phyloP scores from a whole-genome alignment of 2,888 invertebrate genomes.

The Gryllus longicercus region DNA sequence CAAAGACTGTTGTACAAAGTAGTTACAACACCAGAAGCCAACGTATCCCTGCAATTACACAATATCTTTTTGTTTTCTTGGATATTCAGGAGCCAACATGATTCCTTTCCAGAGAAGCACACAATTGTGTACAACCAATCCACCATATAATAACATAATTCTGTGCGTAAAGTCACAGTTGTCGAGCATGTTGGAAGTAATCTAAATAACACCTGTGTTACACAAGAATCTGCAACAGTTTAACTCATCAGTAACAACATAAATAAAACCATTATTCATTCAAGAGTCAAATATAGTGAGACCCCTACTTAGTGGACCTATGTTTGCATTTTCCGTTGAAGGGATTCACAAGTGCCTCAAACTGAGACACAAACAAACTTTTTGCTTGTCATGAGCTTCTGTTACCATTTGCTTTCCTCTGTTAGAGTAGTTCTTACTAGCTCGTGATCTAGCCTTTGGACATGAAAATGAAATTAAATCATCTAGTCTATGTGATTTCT shows the following conservation, averaged over 20 bases:
- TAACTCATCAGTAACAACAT: neutral
- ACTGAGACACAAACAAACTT: too few species aligned
- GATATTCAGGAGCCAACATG: neutral
- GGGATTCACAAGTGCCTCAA: too few species aligned
- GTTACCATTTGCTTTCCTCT: too few species aligned
- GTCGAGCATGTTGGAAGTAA: neutral
- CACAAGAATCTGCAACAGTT: neutral
- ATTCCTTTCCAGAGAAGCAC: neutral
- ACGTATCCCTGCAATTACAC: neutral
- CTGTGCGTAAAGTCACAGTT: neutral
- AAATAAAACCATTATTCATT: neutral
- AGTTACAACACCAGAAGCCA: neutral
- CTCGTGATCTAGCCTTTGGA: too few species aligned
- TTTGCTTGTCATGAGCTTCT: too few species aligned
- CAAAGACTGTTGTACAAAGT: slow-evolving; percentile 17
- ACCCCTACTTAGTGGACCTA: too few species aligned
- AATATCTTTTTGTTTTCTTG: neutral
- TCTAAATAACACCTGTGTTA: neutral
- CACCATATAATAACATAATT: neutral
- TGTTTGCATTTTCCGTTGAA: too few species aligned
- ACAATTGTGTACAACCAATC: neutral
- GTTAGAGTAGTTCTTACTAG: too few species aligned
- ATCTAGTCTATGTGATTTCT: too few species aligned
- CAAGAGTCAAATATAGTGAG: too few species aligned
- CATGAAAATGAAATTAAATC: too few species aligned